A percentile compares a stretch with the other conserved stretches of the same genome.
Evolutionary conservation across 1,140 invertebrate species (phyloP).

Genomic region (Chironomus tepperi): DNA sequence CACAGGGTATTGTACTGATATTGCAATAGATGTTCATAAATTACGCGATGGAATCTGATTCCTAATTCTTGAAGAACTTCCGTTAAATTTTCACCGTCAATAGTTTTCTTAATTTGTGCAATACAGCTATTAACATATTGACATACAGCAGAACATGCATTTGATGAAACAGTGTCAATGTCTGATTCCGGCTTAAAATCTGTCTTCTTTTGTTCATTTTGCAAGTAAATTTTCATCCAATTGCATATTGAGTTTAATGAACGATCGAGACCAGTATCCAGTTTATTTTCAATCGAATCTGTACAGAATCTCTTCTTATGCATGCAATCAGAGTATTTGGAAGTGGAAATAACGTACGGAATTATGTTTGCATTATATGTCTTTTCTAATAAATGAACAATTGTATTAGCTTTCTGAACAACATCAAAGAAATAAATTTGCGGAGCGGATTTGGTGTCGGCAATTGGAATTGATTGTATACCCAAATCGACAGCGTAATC

Average conservation of each 20-base stretch:
- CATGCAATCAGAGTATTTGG: slow-evolving; percentile 78
- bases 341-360: slow-evolving; percentile 82
- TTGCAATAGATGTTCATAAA: slow-evolving; percentile 90
- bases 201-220: slow-evolving; percentile 89
- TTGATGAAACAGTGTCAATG: slow-evolving; percentile 65
- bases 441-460: slow-evolving; percentile 73
- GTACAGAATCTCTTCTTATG: slow-evolving; percentile 78
- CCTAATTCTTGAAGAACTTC: slow-evolving; percentile 83
- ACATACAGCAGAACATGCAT: slow-evolving; percentile 78
- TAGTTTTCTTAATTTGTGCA: slow-evolving; percentile 67
- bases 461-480: slow-evolving; percentile 80
- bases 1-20: slow-evolving; percentile 91
- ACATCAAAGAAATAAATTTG: slow-evolving; percentile 92
- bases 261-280: slow-evolving; percentile 84
- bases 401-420: slow-evolving; percentile 88
- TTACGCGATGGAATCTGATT: slow-evolving; percentile 80
- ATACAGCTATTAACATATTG: slow-evolving; percentile 72
- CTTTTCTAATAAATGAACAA: slow-evolving; percentile 92
- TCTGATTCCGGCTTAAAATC: slow-evolving; percentile 93
- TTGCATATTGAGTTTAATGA: slow-evolving; percentile 79
- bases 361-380: slow-evolving; percentile 85
- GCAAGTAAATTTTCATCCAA: slow-evolving; percentile 85
- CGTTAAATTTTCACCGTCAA: slow-evolving; percentile 91
- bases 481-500: slow-evolving; percentile 94
- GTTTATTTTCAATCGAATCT: slow-evolving; percentile 83